These are phyloP conservation scores for Belonocnema kinseyi DNA, from an alignment of 1,140 invertebrate genomes.

Conservation along the genomic window DNA sequence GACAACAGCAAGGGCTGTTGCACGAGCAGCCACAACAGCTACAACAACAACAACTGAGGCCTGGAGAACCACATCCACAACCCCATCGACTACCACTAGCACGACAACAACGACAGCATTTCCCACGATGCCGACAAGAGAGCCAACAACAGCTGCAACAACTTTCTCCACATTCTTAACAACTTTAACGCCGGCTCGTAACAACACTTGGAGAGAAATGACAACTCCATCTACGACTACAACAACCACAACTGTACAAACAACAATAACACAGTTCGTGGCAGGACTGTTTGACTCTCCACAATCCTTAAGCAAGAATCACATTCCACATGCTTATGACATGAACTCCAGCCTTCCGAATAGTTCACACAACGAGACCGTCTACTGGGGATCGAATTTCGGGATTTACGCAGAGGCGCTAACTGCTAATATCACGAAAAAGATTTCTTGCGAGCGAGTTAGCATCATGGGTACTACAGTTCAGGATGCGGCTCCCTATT, in stretches of 20 bases:
- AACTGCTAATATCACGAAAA: slow-evolving; percentile 55
- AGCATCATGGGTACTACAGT: slow-evolving; percentile 96
- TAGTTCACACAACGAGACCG: not conserved
- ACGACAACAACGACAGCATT: slow-evolving; percentile 65
- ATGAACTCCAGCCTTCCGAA: not conserved
- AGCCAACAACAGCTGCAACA: slow-evolving; percentile 51
- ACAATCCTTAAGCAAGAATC: slow-evolving; percentile 52
- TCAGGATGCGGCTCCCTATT: slow-evolving; percentile 91
- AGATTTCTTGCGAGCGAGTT: slow-evolving; percentile 83
- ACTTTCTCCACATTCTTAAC: slow-evolving; percentile 64
- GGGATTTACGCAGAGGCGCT: slow-evolving; percentile 79
- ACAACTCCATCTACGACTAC: slow-evolving; percentile 64
- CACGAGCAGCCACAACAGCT: slow-evolving; percentile 65
- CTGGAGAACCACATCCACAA: slow-evolving; percentile 44
- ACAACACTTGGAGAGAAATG: slow-evolving; percentile 33
- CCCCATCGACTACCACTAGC: slow-evolving; percentile 51
- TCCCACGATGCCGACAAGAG: slow-evolving; percentile 50
- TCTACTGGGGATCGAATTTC: slow-evolving; percentile 46
- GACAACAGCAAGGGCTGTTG: slow-evolving; percentile 68
- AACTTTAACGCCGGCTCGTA: slow-evolving; percentile 52
- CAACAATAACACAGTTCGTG: slow-evolving; percentile 45
- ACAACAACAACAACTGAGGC: slow-evolving; percentile 41
- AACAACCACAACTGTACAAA: slow-evolving; percentile 54
- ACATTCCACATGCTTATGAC: slow-evolving; percentile 32
- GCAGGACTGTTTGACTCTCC: slow-evolving; percentile 53